These are phyloP conservation scores for Hyles vespertilio DNA, from an alignment of 1,140 invertebrate genomes.

Conservation along the genomic window DNA sequence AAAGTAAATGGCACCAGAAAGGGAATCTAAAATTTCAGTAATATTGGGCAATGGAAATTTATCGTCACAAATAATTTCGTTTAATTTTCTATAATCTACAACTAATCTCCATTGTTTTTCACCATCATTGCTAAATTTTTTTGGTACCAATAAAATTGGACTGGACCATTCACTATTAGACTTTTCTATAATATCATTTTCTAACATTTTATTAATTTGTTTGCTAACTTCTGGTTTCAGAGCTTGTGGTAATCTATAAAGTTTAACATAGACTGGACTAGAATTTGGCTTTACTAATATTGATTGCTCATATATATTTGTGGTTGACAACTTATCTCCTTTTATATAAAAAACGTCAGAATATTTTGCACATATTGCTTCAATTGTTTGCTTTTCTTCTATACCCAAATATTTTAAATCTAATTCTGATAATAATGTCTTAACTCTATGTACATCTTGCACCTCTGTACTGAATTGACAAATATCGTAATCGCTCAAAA, in stretches of 20 bases:
- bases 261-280: too few species aligned
- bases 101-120: slow-evolving; percentile 6
- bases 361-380: too few species aligned
- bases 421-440: slow-evolving; percentile 1
- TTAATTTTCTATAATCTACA: slow-evolving; percentile 5
- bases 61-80: not conserved
- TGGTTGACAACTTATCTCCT: too few species aligned
- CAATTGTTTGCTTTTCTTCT: not conserved
- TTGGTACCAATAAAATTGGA: slow-evolving; percentile 1
- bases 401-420: not conserved
- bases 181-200: slow-evolving; percentile 1
- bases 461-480: slow-evolving; percentile 9
- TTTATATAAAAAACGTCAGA: too few species aligned
- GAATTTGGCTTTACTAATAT: too few species aligned
- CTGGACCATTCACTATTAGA: slow-evolving; percentile 5
- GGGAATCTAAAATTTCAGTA: slow-evolving; percentile 7
- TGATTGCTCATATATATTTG: too few species aligned
- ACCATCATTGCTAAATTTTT: slow-evolving; percentile 1
- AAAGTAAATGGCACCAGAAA: slow-evolving; percentile 7
- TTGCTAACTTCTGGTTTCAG: slow-evolving; percentile 2
- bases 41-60: slow-evolving; percentile 11
- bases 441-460: not conserved
- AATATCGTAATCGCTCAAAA: slow-evolving; percentile 13
- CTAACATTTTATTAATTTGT: slow-evolving; percentile 4
- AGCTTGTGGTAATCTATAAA: too few species aligned